Base-by-base conservation (phyloP, 2,113 vertebrate species). In the Peromyscus californicus region DNA sequence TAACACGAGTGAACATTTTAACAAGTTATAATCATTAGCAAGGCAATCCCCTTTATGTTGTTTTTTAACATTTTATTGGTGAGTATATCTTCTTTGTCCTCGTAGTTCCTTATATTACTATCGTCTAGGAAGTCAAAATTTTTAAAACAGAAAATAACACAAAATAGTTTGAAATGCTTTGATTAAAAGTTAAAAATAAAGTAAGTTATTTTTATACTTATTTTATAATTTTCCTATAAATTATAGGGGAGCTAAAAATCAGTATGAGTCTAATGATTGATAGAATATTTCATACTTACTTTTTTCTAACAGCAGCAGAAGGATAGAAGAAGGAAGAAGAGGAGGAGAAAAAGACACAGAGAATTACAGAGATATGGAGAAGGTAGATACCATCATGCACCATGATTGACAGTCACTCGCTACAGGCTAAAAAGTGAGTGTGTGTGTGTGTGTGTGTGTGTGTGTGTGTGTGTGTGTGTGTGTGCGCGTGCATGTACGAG, bases 101-200 rank as follows among this genome's bases (percentile, higher is more conserved):
- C 82, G 29, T 76, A 4, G 42, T 65, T 85, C 65, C 45, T 90
- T 57, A 69, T 91, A 83, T n/a, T 93, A 42, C 33, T 87, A 75
- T 54, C 21, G 93, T 24, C 79, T 82, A 22, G 11, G 19, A 19
- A 83, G 26, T 13, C 2, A 92, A 92, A 75, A 63, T 36, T 78
- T 74, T 79, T 92, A 85, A 89, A 92, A 67, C n/a, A 63, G 15
- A 92, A 96, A 89, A 92, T 45, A 87, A 93, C 61, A 36, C n/a
- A 95, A 80, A 95, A 86, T 82, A 78, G 88, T 39, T 63, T 48
- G 17, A 54, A 65, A 11, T 7, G 69, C 36, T 88, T 75, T 87
- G 10, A 42, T 51, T 91, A 48, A 65, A 95, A 93, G 87, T 33
- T 86, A 65, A 84, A 91, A 88, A 72, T 67, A 80, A 89, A 78